Percentiles rank a stretch among this genome's conserved stretches.
These are phyloP conservation scores for Eucriotettix oculatus DNA, from an alignment of 2,888 invertebrate genomes.

Conservation along the genomic window DNA sequence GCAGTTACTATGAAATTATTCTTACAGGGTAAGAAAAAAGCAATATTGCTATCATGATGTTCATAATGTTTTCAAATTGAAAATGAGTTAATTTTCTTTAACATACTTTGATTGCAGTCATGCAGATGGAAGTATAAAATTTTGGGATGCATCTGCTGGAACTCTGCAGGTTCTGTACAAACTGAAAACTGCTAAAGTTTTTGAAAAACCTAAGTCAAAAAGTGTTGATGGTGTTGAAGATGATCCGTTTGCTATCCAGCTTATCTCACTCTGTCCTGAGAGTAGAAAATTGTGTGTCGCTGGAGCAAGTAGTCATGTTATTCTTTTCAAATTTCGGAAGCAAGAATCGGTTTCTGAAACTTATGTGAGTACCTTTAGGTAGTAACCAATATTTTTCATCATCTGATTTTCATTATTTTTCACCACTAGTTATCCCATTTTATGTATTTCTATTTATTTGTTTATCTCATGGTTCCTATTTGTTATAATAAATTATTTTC, in stretches of 20 bases:
- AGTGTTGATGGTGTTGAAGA: conserved; percentile 53
- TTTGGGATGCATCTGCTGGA: conserved; percentile 97
- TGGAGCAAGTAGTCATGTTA: conserved; percentile 82
- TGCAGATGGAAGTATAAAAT: conserved; percentile 95
- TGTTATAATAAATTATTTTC: not conserved
- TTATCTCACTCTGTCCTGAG: conserved; percentile 84
- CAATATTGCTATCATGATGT: not conserved
- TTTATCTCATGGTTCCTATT: not conserved
- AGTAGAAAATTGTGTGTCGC: conserved; percentile 79
- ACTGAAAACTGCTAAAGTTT: conserved; percentile 88
- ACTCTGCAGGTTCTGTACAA: conserved; percentile 93
- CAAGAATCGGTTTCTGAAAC: conserved; percentile 71
- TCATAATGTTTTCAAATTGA: not conserved
- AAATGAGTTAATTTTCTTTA: not conserved
- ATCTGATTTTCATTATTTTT: not conserved
- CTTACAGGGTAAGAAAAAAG: conserved; percentile 70
- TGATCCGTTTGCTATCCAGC: conserved; percentile 78
- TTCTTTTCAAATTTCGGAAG: conserved; percentile 91
- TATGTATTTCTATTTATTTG: not conserved
- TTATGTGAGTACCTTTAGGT: conserved; percentile 35
- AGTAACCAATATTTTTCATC: not conserved
- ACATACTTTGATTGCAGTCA: conserved; percentile 47
- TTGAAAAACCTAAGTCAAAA: conserved; percentile 53
- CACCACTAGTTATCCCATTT: not conserved
- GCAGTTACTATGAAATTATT: conserved; percentile 95